These are phyloP conservation scores for Euzophera pinguis DNA, from an alignment of 2,888 invertebrate genomes.

Conservation along the genomic window DNA sequence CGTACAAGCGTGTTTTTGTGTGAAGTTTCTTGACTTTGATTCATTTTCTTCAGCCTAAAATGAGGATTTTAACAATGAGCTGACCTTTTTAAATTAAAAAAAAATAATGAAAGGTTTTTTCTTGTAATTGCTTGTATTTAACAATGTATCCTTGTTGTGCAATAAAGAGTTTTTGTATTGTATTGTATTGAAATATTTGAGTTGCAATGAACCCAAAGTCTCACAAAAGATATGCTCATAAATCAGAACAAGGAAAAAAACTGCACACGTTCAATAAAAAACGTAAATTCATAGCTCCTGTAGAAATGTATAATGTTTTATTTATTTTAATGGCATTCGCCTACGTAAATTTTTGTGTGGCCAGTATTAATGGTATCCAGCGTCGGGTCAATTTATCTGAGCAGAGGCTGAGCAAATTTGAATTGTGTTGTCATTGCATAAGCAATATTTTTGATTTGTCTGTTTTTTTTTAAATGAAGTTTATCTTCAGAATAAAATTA, in stretches of 20 bases:
- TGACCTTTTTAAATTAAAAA: too few species aligned
- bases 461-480: too few species aligned
- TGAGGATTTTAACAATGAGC: too few species aligned
- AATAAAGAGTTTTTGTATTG: neutral
- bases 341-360: slow-evolving; percentile 14
- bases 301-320: slow-evolving; percentile 3
- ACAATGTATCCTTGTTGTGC: too few species aligned
- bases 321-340: slow-evolving; percentile 11
- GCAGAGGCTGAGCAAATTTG: neutral
- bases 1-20: too few species aligned
- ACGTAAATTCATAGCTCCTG: neutral
- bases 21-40: too few species aligned
- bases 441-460: neutral
- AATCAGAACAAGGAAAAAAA: neutral
- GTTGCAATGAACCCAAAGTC: neutral
- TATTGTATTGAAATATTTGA: neutral
- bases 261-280: slow-evolving; percentile 1
- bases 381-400: neutral
- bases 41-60: too few species aligned
- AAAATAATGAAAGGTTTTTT: too few species aligned
- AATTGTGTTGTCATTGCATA: neutral
- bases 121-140: too few species aligned
- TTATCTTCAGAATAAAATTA: too few species aligned
- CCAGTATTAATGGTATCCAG: slow-evolving; percentile 8
- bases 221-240: neutral